phyloP scores from a whole-genome alignment of 2,113 vertebrate genomes.

The Gobio gobio region DNA sequence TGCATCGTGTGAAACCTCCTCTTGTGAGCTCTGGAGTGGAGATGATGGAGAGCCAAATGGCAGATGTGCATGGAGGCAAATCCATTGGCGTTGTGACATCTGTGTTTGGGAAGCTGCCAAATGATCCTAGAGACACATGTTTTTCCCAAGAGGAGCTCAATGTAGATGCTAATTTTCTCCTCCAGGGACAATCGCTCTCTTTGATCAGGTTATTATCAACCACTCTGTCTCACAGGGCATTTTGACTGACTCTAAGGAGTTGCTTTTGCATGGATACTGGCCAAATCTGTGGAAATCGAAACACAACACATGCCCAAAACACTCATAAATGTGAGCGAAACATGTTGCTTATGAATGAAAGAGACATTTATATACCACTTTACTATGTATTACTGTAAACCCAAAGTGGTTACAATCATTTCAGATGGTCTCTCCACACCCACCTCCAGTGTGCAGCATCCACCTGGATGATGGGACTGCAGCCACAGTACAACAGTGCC shows the following conservation, averaged over 20 bases:
- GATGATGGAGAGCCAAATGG: not conserved
- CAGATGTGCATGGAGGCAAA: not conserved
- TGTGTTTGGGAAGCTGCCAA: slow-evolving; percentile 4
- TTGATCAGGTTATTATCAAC: slow-evolving; percentile 13
- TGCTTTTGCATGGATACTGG: not conserved
- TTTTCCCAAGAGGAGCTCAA: not conserved
- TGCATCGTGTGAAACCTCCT: not conserved
- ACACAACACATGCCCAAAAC: not conserved
- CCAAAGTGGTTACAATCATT: no score
- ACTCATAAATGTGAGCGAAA: not conserved
- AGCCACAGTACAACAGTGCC: no score
- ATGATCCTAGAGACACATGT: not conserved
- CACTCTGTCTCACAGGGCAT: not conserved
- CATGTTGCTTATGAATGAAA: not conserved
- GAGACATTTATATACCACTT: no score
- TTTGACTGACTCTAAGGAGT: not conserved
- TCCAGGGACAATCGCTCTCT: not conserved
- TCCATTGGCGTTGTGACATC: not conserved
- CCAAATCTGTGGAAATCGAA: not conserved
- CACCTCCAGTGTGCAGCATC: no score
- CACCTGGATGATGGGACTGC: no score
- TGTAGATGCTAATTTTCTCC: slow-evolving; percentile 4
- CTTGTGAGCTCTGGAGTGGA: not conserved
- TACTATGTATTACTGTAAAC: no score
- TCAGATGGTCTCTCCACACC: no score